Percentiles rank a stretch among this genome's conserved stretches.
Conservation (phyloP, 2,797 vertebrate species). For the Hydrophis major region DNA sequence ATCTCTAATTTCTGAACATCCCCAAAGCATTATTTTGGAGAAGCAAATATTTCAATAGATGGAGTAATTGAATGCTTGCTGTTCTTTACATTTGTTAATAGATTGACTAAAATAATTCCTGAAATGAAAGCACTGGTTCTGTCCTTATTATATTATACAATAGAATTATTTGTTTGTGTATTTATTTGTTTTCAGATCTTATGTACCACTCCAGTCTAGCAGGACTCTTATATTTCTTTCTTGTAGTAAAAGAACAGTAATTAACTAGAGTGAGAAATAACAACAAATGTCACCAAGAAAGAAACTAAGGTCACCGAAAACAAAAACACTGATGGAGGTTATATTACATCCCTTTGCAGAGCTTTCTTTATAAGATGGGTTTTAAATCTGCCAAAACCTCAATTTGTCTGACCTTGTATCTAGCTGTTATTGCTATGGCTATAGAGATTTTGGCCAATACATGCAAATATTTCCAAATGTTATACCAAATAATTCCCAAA, state of each 20-base stretch:
- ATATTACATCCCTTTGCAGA: neutral
- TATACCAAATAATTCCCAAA: slow-evolving; percentile 11
- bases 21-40: neutral
- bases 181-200: neutral
- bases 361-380: neutral
- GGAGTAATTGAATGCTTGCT: neutral
- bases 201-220: neutral
- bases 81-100: neutral
- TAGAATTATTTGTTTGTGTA: neutral
- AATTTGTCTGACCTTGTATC: neutral
- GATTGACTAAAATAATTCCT: neutral
- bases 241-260: neutral
- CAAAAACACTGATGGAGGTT: neutral
- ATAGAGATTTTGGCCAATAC: neutral
- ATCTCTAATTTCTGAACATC: neutral
- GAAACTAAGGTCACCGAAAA: neutral
- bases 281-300: neutral
- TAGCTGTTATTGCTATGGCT: neutral
- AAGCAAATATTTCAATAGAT: neutral
- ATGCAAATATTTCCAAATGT: neutral
- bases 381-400: neutral
- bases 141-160: neutral
- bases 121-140: neutral
- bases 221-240: neutral
- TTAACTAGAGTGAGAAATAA: neutral